Evolutionary conservation across 1,140 invertebrate species (phyloP), one percentile per base, ranked within the genome.

Genomic region (Pemphigus obesinymphae): DNA sequence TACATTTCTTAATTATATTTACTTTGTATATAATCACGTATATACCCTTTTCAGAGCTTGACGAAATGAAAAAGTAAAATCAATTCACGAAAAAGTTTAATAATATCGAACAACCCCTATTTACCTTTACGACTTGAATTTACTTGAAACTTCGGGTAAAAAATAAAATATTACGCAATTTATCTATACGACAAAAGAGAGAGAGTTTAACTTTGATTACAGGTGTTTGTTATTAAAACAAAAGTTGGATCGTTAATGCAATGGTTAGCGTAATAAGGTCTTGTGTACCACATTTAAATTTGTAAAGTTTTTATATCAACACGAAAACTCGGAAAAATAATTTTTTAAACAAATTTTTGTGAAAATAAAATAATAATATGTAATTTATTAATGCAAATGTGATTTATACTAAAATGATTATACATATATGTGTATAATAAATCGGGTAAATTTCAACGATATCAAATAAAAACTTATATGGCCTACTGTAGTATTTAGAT

Each of bases 191-290:
- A 23, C 1, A 11, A 55, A 55, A 55, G 13, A 61, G 23, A 6
- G 15, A 78, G 20, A 37, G n/a, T 55, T 76, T 76, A 55, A 78
- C 75, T 78, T 34, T 55, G 53, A 78, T 78, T 78, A 43, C 75
- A 55, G 53, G 34, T 40, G 53, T 40, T 78, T 78, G 34, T 61
- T 78, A 26, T 29, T 78, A 61, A 78, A 61, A 78, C 55, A 61
- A 61, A 78, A 78, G 34, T 78, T 78, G 11, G 53, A 23, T 78
- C 13, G 53, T 61, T 72, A 72, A 23, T 8, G 40, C 17, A 29
- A 72, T 72, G 43, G 43, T 48, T 72, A 23, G 29, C 48, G 3
- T 72, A 72, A 72, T 72, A 72, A 72, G 34, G 29, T 29, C 48
- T 15, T 72, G 31, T 20, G 43, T 17, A 72, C 23, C 13, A 48